Evolutionary conservation across 1,140 invertebrate species (phyloP), one percentile per base, ranked within the genome.

Genomic region (Bicyclus anynana): DNA sequence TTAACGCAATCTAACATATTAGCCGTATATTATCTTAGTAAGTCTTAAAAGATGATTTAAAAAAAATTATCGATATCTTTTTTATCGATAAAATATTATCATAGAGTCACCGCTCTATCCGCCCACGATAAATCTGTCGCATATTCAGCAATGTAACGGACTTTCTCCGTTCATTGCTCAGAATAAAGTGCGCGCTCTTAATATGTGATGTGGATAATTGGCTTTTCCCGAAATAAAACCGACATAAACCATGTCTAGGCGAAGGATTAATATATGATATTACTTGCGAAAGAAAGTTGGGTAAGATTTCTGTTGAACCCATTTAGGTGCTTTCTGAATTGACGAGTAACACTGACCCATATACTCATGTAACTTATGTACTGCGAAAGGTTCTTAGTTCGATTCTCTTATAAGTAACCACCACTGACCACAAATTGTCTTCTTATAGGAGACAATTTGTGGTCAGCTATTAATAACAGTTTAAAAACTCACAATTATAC

Each of bases 61-160:
- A 17, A 40, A 16, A 14, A 14, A 1, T 17, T 17, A 40, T 33
- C 29, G 29, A 33, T 33, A 33, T 33, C 10, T 38, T 14, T 16
- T 16, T 57, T 59, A 56, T 65, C 59, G 64, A 67, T 51, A 62
- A 52, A 35, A 48, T 20, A 52, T 56, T n/a, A 44, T 44, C 20
- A 12, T 20, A 44, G 26, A 9, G 21, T 21, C 53, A 53, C 80
- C 67, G 50, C 77, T 61, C 82, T 81, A 82, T 2, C n/a, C 44
- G 60, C 70, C 70, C 75, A 57, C 84, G 76, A 87, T 87, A 87
- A 87, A 87, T 87, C 83, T 87, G 84, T 86, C 84, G 83, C 76
- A 80, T 86, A 87, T 87, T 87, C 84, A 84, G 78, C 80, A 80
- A 85, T 83, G 82, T 84, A 87, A 83, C 80, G 75, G 77, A 82